Conservation (phyloP, 2,113 vertebrate species). For the Pan paniscus region DNA sequence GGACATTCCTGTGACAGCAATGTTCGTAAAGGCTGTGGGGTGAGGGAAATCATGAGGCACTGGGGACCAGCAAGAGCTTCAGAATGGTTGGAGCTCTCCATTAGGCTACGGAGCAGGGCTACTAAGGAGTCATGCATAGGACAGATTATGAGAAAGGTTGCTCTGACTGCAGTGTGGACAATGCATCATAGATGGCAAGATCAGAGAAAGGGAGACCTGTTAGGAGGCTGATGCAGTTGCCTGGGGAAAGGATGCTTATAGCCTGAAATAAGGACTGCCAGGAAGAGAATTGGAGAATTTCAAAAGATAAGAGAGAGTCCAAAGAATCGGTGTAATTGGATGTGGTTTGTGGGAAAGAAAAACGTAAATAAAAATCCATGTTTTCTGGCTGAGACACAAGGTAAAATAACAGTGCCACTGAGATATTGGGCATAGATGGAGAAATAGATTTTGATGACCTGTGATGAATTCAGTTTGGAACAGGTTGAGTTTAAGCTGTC, state of each 20-base stretch:
- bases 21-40: background rate
- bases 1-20: background rate
- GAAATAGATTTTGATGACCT: background rate
- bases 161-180: background rate
- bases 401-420: background rate
- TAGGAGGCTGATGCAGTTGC: background rate
- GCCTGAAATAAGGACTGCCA: slow-evolving; percentile 16
- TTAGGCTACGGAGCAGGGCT: background rate
- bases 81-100: background rate
- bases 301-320: background rate
- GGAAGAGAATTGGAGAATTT: background rate
- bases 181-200: background rate
- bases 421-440: background rate
- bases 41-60: background rate
- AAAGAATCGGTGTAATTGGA: background rate
- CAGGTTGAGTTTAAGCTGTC: background rate
- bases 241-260: background rate
- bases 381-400: background rate
- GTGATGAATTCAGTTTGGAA: background rate
- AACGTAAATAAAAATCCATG: background rate
- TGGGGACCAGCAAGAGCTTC: background rate
- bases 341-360: background rate
- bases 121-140: background rate
- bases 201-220: background rate
- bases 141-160: background rate